phyloP scores from a whole-genome alignment of 2,113 vertebrate species.

The Amazona guildingii region DNA sequence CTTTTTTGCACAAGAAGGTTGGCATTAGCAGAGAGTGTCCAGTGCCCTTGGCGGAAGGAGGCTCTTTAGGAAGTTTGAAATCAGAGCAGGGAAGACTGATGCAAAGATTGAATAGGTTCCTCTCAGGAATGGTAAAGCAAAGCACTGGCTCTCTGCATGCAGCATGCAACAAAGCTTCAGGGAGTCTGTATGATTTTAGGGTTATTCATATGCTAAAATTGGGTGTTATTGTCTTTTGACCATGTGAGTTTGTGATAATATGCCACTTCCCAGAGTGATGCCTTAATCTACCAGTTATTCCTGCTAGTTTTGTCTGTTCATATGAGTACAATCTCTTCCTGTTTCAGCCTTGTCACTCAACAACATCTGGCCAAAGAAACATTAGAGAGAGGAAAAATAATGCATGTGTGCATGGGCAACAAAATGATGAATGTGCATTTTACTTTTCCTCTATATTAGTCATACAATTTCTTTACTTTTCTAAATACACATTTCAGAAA shows the following conservation, averaged over 20 bases:
- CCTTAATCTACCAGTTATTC: background rate
- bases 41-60: background rate
- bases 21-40: background rate
- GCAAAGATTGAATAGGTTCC: background rate
- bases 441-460: background rate
- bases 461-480: background rate
- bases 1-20: background rate
- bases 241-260: background rate
- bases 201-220: background rate
- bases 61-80: background rate
- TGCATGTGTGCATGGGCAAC: rapidly evolving
- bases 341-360: background rate
- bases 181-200: background rate
- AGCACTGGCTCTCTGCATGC: background rate
- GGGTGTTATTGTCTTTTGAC: background rate
- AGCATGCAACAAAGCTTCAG: background rate
- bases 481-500: background rate
- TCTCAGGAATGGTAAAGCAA: background rate
- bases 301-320: background rate
- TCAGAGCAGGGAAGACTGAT: background rate
- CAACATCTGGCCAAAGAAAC: background rate
- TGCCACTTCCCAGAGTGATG: background rate
- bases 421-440: background rate
- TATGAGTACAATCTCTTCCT: background rate
- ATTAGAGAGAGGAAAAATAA: background rate